Base-by-base conservation (phyloP, 2,888 invertebrate species). In the Drosophila histrio region DNA sequence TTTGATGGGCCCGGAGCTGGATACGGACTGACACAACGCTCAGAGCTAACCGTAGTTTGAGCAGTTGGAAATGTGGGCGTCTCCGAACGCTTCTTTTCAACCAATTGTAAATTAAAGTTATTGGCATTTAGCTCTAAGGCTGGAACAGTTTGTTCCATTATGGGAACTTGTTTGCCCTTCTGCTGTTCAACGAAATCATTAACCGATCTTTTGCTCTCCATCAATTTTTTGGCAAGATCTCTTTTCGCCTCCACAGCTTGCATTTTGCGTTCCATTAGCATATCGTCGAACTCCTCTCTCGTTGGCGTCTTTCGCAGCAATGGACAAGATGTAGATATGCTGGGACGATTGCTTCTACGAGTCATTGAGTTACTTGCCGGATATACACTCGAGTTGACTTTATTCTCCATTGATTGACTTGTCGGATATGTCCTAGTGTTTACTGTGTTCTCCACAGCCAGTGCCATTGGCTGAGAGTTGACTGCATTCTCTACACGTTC, bases 21-120 rank as follows among this genome's bases (percentile, higher is more conserved):
- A 50, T 89, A 89, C 0, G 89, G 89, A 17, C 89, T 89, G n/a
- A 78, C 54, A 49, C 86, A 88, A 89, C 96, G 95, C 89, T 96
- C 96, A 6, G 85, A 81, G 3, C 76, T 54, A 0, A 96, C 96
- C 2, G 96, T 96, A 78, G 96, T 94, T 44, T 96, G 96, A 85
- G 95, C 95, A 36, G 96, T 96, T 39, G 98, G 98, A 93, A 98
- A 98, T 39, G 96, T 96, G 7, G 98, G 98, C 1, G 98, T 98
- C 90, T 96, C 96, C 2, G 97, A 96, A 50, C 96, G 93, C 41
- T 93, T 93, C 11, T 34, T 26, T 21, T 84, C 77, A 1, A 56
- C 53, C 11, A 74, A 6, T n/a, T 61, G 39, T 6, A 72, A n/a
- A 5, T 70, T 41, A 0, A 32, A 17, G 4, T 36, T 32, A 0